phyloP scores from a whole-genome alignment of 1,140 invertebrate genomes.

The roundworm (Caenorhabditis elegans) region WBcel235 BX284602.5:8891501-8892000 shows the following conservation, averaged over 20 bases:
- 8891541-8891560: too few relatives aligned
- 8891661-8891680: slow-evolving; percentile 6
- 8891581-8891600: slow-evolving; percentile 1
- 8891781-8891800: slow-evolving; percentile 2
- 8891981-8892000: not conserved
- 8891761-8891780: slow-evolving; percentile 32
- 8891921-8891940: not conserved
- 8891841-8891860: slow-evolving; percentile 22
- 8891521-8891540: too few relatives aligned
- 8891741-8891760: slow-evolving; percentile 29
- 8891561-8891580: not conserved
- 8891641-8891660: slow-evolving; percentile 30
- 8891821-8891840: slow-evolving; percentile 20
- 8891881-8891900: slow-evolving; percentile 15
- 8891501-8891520: too few relatives aligned
- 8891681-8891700: not conserved
- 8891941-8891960: not conserved
- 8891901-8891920: not conserved
- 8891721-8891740: not conserved
- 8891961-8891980: slow-evolving; percentile 11
- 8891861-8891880: slow-evolving; percentile 20
- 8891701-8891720: not conserved
- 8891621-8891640: slow-evolving; percentile 5
- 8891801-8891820: slow-evolving; percentile 29
- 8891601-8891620: not conserved